Conservation (phyloP, 92 coral and sea anemone species). For the Porites lobata region DNA sequence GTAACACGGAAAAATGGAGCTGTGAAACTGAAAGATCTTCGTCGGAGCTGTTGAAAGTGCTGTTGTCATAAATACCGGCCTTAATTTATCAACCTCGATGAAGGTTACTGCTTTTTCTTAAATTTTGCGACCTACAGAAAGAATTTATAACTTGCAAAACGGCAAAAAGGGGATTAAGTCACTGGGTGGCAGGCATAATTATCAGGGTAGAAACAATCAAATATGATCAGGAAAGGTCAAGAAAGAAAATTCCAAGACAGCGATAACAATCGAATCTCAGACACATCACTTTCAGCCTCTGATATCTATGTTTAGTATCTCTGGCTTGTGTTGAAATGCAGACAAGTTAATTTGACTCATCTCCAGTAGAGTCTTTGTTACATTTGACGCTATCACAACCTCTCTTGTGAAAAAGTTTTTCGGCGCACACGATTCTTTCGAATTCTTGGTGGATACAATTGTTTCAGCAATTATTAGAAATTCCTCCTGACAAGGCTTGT, state of each 20-base stretch:
- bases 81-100: no score
- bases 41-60: no score
- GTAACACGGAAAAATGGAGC: no score
- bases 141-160: neutral
- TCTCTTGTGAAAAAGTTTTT: neutral
- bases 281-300: neutral
- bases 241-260: neutral
- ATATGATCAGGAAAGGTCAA: neutral
- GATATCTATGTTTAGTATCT: conserved; percentile 16
- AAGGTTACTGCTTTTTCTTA: no score
- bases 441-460: no score
- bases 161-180: neutral
- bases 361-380: conserved; percentile 15
- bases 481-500: conserved; percentile 4
- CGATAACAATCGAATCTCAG: conserved; percentile 3
- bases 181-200: no score
- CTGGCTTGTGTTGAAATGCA: conserved; percentile 13
- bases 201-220: neutral
- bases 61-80: no score
- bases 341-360: conserved; percentile 7
- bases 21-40: no score
- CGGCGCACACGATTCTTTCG: neutral
- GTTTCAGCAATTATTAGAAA: neutral
- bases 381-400: neutral
- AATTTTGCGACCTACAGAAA: neutral